Evolutionary conservation across 2,797 vertebrate genomes (phyloP).

Genomic region (Tinamus major): DNA sequence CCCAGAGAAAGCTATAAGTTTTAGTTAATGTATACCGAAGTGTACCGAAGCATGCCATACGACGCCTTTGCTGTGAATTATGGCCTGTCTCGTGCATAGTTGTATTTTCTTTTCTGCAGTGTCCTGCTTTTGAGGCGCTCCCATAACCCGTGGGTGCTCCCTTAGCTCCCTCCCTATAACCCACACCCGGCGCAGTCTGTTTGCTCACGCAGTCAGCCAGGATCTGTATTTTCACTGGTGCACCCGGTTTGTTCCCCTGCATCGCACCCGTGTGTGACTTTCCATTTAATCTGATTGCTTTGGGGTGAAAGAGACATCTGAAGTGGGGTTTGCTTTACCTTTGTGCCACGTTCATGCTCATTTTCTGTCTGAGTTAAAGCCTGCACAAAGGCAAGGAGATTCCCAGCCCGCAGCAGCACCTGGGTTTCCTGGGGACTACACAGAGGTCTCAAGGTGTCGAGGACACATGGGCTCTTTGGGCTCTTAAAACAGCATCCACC

Average conservation of each 20-base stretch:
- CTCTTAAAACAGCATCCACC: background rate
- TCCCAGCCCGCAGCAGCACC: background rate
- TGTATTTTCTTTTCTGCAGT: background rate
- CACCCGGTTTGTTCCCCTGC: background rate
- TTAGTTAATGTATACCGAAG: background rate
- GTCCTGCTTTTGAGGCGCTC: background rate
- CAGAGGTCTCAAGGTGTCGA: background rate
- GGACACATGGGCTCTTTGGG: background rate
- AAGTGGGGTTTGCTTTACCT: background rate
- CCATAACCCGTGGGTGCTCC: background rate
- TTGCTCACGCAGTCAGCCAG: background rate
- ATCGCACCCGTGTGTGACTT: background rate
- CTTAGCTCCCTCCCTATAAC: background rate
- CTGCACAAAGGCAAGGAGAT: constrained; percentile 27
- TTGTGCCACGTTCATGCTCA: background rate
- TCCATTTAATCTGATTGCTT: background rate
- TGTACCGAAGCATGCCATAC: background rate
- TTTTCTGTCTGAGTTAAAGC: background rate
- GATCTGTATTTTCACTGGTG: background rate
- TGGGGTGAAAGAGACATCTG: background rate
- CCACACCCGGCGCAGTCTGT: too few species aligned
- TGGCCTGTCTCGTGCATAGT: rapidly evolving
- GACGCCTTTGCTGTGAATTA: background rate
- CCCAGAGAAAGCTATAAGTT: background rate
- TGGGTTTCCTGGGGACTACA: too few species aligned